Evolutionary conservation across 2,888 invertebrate genomes (phyloP).

Genomic region (Labia minor): DNA sequence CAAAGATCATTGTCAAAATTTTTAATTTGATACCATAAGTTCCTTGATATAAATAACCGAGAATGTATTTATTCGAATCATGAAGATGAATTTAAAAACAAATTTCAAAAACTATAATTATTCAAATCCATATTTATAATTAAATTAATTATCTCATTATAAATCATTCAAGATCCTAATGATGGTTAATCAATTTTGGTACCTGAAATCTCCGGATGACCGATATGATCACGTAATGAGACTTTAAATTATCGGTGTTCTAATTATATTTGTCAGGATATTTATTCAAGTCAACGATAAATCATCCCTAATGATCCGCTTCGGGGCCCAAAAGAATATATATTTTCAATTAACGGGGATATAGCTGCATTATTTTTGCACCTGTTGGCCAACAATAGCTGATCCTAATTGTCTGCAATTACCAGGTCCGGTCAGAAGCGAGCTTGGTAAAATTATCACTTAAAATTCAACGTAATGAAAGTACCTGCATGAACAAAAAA

Average conservation of each 20-base stretch:
- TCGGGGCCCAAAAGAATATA: constrained; percentile 13
- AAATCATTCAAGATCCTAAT: no score
- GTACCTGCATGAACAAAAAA: background rate
- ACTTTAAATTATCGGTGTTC: background rate
- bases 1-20: no score
- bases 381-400: background rate
- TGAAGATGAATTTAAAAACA: no score
- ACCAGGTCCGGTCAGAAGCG: constrained; percentile 1
- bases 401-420: background rate
- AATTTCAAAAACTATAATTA: no score
- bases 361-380: background rate
- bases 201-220: no score
- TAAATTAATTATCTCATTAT: no score
- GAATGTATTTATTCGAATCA: no score
- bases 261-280: constrained; percentile 1
- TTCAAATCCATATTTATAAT: no score
- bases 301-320: constrained; percentile 13
- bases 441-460: constrained; percentile 1
- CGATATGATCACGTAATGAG: background rate
- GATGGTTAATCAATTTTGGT: no score
- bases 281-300: constrained; percentile 1
- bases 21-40: no score
- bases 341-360: background rate
- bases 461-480: background rate
- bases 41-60: no score